phyloP scores from a whole-genome alignment of 2,888 invertebrate genomes.

The Prosapia bicincta region DNA sequence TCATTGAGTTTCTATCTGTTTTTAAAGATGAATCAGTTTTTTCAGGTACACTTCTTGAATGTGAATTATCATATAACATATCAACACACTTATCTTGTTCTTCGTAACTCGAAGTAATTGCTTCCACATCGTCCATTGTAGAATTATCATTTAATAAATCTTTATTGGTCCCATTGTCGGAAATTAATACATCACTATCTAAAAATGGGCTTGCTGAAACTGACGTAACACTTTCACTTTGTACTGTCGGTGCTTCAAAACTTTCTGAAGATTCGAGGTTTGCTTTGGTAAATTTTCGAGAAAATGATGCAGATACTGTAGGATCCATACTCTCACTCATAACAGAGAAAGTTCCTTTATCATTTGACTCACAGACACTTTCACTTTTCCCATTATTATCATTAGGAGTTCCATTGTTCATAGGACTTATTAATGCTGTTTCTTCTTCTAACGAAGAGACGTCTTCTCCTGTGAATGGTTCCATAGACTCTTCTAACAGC shows the following conservation, averaged over 20 bases:
- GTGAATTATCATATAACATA: constrained; percentile 19
- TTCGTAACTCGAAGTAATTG: constrained; percentile 22
- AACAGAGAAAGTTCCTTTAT: not conserved
- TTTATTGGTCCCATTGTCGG: constrained; percentile 18
- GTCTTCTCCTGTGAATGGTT: constrained; percentile 30
- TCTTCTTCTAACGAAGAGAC: constrained; percentile 31
- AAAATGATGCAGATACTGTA: constrained; percentile 9
- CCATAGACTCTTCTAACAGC: constrained; percentile 27
- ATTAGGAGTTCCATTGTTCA: constrained; percentile 24
- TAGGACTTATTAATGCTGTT: constrained; percentile 23
- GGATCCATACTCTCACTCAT: not conserved
- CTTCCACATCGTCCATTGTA: constrained; percentile 24
- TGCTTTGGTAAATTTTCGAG: constrained; percentile 19
- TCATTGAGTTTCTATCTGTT: constrained; percentile 21
- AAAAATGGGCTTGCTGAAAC: constrained; percentile 22
- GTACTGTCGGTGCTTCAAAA: constrained; percentile 13
- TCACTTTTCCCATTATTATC: not conserved
- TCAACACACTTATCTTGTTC: constrained; percentile 21
- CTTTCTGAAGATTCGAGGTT: constrained; percentile 19
- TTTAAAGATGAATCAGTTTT: constrained; percentile 28
- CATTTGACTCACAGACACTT: constrained; percentile 1
- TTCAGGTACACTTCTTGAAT: constrained; percentile 17
- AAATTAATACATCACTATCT: constrained; percentile 16
- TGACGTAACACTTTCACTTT: constrained; percentile 23
- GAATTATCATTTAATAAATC: constrained; percentile 22